phyloP scores from a whole-genome alignment of 2,113 vertebrate species.

The Riparia riparia region DNA sequence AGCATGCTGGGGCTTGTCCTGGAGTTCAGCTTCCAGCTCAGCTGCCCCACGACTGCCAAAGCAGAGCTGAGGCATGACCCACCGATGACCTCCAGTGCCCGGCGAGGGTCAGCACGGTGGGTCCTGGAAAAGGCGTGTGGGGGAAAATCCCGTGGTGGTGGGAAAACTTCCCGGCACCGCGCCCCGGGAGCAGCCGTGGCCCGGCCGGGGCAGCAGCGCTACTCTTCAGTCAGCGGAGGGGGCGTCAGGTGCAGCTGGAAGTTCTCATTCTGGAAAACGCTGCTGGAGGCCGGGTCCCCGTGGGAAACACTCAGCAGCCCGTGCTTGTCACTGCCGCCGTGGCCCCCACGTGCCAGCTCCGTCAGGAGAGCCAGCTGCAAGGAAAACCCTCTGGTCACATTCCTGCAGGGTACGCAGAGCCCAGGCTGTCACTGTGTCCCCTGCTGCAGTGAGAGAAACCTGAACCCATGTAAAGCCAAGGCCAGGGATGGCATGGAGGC shows the following conservation, averaged over 20 bases:
- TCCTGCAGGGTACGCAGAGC: neutral
- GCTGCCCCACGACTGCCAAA: neutral
- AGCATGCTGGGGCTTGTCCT: neutral
- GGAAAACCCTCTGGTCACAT: neutral
- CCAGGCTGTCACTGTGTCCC: neutral
- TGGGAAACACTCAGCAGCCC: constrained; percentile 77
- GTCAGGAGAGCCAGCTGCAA: constrained; percentile 89
- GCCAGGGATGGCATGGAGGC: accelerated
- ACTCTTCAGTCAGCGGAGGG: constrained; percentile 88
- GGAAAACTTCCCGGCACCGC: neutral
- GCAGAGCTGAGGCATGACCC: neutral
- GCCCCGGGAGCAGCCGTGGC: neutral
- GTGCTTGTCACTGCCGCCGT: constrained; percentile 74
- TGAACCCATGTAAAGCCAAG: neutral
- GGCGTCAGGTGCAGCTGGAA: constrained; percentile 90
- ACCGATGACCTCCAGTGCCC: neutral
- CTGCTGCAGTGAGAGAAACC: neutral
- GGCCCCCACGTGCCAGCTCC: constrained; percentile 81
- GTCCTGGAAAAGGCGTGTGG: neutral
- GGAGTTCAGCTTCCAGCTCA: neutral
- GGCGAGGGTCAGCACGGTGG: neutral
- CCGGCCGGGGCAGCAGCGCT: neutral
- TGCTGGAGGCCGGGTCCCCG: constrained; percentile 72
- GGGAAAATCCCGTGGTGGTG: accelerated
- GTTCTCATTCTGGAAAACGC: constrained; percentile 87